A percentile compares a stretch with the other conserved stretches of the same genome.
Conservation (phyloP, 2,888 invertebrate genomes). For the Acanthosepion pharaonis region DNA sequence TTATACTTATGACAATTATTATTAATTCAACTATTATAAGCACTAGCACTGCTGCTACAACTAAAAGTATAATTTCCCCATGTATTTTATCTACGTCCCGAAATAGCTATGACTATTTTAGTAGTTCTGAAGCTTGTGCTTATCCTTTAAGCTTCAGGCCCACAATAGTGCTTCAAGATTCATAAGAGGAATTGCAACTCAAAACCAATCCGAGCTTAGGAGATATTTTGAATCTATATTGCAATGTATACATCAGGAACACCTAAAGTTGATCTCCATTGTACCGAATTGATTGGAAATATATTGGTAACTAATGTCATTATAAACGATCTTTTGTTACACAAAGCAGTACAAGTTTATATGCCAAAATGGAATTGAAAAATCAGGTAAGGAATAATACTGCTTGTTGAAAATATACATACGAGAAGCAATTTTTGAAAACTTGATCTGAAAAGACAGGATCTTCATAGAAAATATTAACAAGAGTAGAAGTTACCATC, state of each 20-base stretch:
- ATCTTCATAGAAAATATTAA: too few species aligned
- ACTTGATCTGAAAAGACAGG: too few species aligned
- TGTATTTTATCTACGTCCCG: not conserved
- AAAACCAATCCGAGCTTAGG: not conserved
- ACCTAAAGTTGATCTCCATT: not conserved
- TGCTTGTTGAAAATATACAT: not conserved
- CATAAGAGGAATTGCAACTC: not conserved
- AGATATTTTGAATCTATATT: not conserved
- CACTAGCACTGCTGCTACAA: not conserved
- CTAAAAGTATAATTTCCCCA: not conserved
- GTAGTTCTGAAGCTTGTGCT: not conserved
- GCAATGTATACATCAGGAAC: not conserved
- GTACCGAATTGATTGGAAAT: not conserved
- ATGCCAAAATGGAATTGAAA: not conserved
- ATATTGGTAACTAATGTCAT: not conserved
- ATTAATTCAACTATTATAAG: not conserved
- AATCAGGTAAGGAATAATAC: not conserved
- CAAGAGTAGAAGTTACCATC: too few species aligned
- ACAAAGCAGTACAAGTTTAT: not conserved
- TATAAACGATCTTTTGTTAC: not conserved
- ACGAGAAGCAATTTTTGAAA: too few species aligned
- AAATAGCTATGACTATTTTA: not conserved
- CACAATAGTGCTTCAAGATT: not conserved
- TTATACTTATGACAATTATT: not conserved
- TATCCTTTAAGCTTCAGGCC: conserved; percentile 33